Evolutionary conservation across 2,113 vertebrate genomes (phyloP), one percentile per base, ranked within the genome.

Genomic region (Odocoileus virginianus): DNA sequence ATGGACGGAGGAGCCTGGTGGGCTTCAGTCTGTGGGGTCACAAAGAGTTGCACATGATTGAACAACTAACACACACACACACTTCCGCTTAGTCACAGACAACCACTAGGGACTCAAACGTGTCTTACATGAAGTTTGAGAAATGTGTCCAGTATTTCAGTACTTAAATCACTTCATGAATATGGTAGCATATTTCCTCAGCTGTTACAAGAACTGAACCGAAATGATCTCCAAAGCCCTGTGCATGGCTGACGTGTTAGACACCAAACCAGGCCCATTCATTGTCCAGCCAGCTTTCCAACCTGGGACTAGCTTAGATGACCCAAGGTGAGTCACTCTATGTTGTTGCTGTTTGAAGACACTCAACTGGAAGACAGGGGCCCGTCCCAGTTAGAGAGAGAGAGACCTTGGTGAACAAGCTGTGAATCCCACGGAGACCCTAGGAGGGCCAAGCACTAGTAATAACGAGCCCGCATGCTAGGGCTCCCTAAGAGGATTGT

Each of bases 381-480:
- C n/a, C 67, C 11, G 4, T 71, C 50, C 36, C 30, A 21, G 21
- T 7, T 7, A 71, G 16, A 79, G 3, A 16, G 43, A 86, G n/a
- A 58, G 16, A 36, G 50, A 36, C 3, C 0, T 11, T 36, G 57
- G 6, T 12, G 52, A 52, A 5, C 0, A 13, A 4, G 11, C 17
- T 40, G 14, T 27, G 47, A 36, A 14, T 64, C 40, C 58, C 57
- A 79, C 2, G 0, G 16, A 87, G 27, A 58, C 21, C 5, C 71
- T 12, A 0, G 30, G 61, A 43, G 76, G 28, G 6, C 21, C n/a
- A 30, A 17, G 5, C 8, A 9, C 47, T 45, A 7, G 4, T 11
- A 58, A 58, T 23, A 33, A 45, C 7, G 36, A 50, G 47, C 47
- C 54, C 2, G 3, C n/a, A 6, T 14, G 7, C 40, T 13, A 23